Conservation (phyloP, 2,113 vertebrate species). For the Herpetotheres cachinnans region DNA sequence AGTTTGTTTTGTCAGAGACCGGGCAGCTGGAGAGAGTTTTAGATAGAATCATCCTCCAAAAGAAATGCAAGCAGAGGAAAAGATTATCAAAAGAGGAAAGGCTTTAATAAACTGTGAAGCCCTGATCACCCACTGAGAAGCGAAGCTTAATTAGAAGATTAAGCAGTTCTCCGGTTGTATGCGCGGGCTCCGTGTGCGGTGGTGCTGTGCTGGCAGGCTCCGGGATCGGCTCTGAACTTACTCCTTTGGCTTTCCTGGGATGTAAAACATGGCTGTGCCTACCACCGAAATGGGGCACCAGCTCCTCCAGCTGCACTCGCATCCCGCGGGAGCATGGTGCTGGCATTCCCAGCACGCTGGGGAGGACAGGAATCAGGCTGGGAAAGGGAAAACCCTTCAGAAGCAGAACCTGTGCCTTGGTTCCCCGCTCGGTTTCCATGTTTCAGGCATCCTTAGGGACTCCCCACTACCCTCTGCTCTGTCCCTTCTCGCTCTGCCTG, state of each 20-base stretch:
- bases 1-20: neutral
- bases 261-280: neutral
- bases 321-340: fast-evolving
- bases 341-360: fast-evolving
- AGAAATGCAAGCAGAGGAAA: neutral
- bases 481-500: neutral
- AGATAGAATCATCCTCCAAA: neutral
- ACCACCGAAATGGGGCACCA: fast-evolving
- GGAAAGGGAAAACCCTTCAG: neutral
- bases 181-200: neutral
- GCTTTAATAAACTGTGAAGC: slow-evolving; percentile 24
- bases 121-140: neutral
- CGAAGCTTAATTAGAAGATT: neutral
- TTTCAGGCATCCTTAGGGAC: neutral
- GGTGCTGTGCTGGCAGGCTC: neutral
- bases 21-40: neutral
- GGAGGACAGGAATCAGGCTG: fast-evolving
- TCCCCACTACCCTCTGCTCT: neutral
- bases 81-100: slow-evolving; percentile 1
- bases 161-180: neutral
- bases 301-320: neutral
- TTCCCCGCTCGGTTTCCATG: neutral
- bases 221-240: fast-evolving
- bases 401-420: neutral
- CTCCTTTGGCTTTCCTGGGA: neutral